Percentiles rank a stretch among this genome's conserved stretches.
phyloP scores from a whole-genome alignment of 35 echinoderm and acorn worm genomes.

The Heliocidaris tuberculata region DNA sequence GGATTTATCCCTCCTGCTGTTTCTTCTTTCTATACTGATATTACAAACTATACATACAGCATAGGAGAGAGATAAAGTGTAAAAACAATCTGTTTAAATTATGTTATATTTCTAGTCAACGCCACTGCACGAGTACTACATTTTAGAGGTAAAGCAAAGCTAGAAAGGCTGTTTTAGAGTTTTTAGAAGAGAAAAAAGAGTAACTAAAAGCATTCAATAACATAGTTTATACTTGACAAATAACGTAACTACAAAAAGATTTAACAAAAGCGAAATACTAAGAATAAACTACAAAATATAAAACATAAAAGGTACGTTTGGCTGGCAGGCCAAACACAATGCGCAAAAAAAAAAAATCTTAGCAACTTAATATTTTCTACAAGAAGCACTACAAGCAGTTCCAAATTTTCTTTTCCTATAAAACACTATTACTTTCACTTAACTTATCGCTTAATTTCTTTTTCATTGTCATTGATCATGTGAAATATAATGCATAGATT shows the following conservation, averaged over 20 bases:
- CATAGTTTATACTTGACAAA: neutral
- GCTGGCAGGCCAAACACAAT: conserved; percentile 7
- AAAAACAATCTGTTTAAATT: conserved; percentile 25
- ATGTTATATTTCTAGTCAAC: neutral
- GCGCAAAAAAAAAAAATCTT: conserved; percentile 31
- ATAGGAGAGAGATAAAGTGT: neutral
- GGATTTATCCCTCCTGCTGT: neutral
- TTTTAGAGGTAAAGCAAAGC: neutral
- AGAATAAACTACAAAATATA: conserved; percentile 12
- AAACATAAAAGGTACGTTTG: conserved; percentile 34
- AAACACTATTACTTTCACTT: neutral
- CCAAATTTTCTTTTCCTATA: neutral
- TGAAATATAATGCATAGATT: neutral
- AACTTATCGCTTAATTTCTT: conserved; percentile 10
- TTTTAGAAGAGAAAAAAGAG: neutral
- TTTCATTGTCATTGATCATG: neutral
- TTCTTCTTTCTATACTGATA: neutral
- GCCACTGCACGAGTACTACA: conserved; percentile 39
- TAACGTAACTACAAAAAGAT: neutral
- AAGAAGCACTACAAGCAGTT: conserved; percentile 42
- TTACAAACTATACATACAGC: neutral
- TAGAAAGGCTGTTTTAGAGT: neutral
- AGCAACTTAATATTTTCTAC: conserved; percentile 36
- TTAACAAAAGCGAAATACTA: neutral
- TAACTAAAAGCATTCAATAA: neutral